Percentiles rank a stretch among this genome's conserved stretches.
These are phyloP conservation scores for Trichacis sp. DNA, from an alignment of 2,888 invertebrate genomes.

Conservation along the genomic window DNA sequence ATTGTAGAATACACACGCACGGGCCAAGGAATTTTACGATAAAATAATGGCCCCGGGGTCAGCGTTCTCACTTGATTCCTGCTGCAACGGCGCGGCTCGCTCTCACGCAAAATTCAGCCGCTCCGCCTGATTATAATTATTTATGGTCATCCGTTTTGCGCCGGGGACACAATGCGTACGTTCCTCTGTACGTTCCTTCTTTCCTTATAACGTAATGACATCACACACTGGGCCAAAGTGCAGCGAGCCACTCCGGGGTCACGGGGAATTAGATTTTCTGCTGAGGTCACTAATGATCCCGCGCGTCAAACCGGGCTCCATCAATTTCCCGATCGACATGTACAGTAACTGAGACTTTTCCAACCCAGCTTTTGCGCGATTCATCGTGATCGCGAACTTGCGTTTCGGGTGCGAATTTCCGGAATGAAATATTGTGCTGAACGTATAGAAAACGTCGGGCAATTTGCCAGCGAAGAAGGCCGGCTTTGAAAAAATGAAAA, in stretches of 20 bases:
- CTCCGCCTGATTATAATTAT: slow-evolving; percentile 47
- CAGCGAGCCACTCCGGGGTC: slow-evolving; percentile 31
- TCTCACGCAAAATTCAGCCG: slow-evolving; percentile 53
- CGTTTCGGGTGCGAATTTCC: too few species aligned
- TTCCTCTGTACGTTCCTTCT: slow-evolving; percentile 15
- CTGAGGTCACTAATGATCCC: slow-evolving; percentile 39
- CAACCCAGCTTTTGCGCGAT: too few species aligned
- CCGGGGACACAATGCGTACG: neutral
- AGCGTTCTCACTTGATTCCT: too few species aligned
- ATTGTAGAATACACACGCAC: slow-evolving; percentile 3
- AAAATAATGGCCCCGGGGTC: slow-evolving; percentile 62
- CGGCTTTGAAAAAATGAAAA: slow-evolving; percentile 15
- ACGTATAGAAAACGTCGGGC: too few species aligned
- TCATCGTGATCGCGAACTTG: too few species aligned
- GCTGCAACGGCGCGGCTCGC: slow-evolving; percentile 26
- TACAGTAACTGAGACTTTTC: slow-evolving; percentile 27
- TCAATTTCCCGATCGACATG: slow-evolving; percentile 34
- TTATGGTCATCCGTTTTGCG: slow-evolving; percentile 47
- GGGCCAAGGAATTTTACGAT: slow-evolving; percentile 56
- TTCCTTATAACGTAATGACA: slow-evolving; percentile 35
- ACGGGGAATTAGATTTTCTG: slow-evolving; percentile 39
- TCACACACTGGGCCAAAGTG: slow-evolving; percentile 23
- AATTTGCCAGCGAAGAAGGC: slow-evolving; percentile 13
- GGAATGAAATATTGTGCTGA: too few species aligned
- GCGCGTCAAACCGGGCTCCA: slow-evolving; percentile 31